Base-by-base conservation (phyloP, 1,140 invertebrate species). In the Phthorimaea operculella region DNA sequence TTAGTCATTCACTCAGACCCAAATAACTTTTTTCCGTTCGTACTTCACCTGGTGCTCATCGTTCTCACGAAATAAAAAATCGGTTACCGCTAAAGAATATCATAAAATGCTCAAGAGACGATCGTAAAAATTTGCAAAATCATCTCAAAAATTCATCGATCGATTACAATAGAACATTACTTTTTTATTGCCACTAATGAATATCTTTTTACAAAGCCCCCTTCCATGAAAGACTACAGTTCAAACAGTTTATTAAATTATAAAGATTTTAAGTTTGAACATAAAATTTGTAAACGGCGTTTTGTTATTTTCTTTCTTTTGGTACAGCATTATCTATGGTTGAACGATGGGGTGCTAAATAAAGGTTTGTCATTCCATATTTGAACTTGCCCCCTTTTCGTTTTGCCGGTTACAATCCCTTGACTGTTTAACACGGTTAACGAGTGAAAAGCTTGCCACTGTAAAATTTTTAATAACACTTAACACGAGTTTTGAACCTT, bases 161-260 rank as follows among this genome's bases (percentile, higher is more conserved):
- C 66, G 67, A 76, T 77, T 62, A 82, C 79, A 84, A 84, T 82
- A 65, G 63, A 34, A 54, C 66, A 83, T 83, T 76, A 80, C 70
- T 65, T 84, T 84, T 84, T 84, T 84, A 83, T 77, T 79, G 53
- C 70, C 68, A 63, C 73, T 83, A 83, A 84, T 84, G 79, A 83
- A 81, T 82, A 72, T 65, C 33, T 28, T 65, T 66, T 62, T 63
- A 52, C 58, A 60, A 71, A 71, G 34, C 50, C 59, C 64, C 63
- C 66, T 60, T 66, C 65, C 69, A 60, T 68, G 60, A 67, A 65
- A 55, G 42, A 44, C 28, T 33, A 58, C 59, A 58, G 33, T 62
- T 51, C 51, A 48, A 53, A 42, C 58, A 76, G 62, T 79, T 66
- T 74, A 78, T 80, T 76, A 80, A 79, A 80, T 70, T 75, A 79